Percentiles rank a stretch among this genome's conserved stretches.
Conservation (phyloP, 2,797 vertebrate species). For the Myotis findleyi region DNA sequence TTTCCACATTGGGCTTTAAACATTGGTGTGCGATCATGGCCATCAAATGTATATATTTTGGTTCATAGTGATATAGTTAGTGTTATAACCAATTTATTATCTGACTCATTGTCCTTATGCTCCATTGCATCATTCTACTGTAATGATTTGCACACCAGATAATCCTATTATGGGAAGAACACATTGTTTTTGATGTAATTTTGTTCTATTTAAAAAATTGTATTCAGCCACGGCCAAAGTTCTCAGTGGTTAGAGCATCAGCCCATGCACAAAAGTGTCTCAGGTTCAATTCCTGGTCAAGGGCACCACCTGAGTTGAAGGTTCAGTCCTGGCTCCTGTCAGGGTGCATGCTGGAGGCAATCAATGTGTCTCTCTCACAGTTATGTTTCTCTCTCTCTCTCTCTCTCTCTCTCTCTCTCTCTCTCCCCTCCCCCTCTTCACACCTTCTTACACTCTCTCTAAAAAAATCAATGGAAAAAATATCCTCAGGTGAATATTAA, state of each 20-base stretch:
- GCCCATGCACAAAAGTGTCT: neutral
- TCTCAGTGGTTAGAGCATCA: neutral
- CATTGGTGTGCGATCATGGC: constrained; percentile 79
- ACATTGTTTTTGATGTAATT: constrained; percentile 67
- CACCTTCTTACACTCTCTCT: no score
- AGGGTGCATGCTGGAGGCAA: neutral
- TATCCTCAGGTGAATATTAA: neutral
- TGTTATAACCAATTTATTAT: constrained; percentile 87
- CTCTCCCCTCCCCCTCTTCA: no score
- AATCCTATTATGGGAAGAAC: constrained; percentile 76
- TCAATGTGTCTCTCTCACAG: neutral
- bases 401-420: neutral
- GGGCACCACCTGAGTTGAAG: neutral
- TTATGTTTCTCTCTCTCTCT: neutral
- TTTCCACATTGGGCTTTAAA: constrained; percentile 83
- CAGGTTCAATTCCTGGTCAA: neutral
- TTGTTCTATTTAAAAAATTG: constrained; percentile 77
- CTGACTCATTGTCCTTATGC: constrained; percentile 84
- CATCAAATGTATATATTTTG: constrained; percentile 86
- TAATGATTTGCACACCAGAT: constrained; percentile 77
- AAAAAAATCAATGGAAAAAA: neutral
- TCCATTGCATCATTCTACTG: constrained; percentile 82
- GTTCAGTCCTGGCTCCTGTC: neutral
- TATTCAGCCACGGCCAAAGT: neutral
- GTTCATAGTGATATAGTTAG: constrained; percentile 86